Evolutionary conservation across 2,888 invertebrate genomes (phyloP).

Genomic region (Drosophila subquinaria): DNA sequence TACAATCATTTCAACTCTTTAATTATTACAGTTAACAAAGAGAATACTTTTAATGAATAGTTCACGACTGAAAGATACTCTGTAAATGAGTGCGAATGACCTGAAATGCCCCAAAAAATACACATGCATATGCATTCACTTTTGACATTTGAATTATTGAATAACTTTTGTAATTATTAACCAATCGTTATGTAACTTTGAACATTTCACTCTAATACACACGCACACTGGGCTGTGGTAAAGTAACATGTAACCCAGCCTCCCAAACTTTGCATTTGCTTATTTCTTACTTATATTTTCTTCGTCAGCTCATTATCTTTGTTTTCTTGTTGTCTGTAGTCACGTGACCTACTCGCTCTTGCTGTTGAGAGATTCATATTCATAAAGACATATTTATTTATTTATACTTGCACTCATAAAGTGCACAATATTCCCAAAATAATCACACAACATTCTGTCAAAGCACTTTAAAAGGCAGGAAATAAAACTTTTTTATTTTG

Average conservation of each 20-base stretch:
- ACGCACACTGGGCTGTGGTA: slow-evolving; percentile 5
- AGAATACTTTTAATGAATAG: background rate
- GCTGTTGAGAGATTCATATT: background rate
- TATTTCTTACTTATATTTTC: slow-evolving; percentile 10
- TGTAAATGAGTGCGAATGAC: background rate
- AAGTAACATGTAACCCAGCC: slow-evolving; percentile 8
- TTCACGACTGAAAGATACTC: slow-evolving; percentile 6
- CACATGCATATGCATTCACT: slow-evolving; percentile 25
- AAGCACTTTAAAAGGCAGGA: slow-evolving; percentile 4
- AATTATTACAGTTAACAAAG: slow-evolving; percentile 21
- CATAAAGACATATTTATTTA: background rate
- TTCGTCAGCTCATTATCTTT: slow-evolving; percentile 31
- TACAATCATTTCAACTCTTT: slow-evolving; percentile 26
- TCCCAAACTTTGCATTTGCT: slow-evolving; percentile 17
- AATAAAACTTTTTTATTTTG: background rate
- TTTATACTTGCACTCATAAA: slow-evolving; percentile 5
- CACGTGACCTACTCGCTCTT: slow-evolving; percentile 21
- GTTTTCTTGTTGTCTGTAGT: slow-evolving; percentile 13
- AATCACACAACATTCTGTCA: background rate
- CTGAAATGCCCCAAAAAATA: slow-evolving; percentile 5
- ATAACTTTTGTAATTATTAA: slow-evolving; percentile 20
- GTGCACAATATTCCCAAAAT: slow-evolving; percentile 15
- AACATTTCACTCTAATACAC: slow-evolving; percentile 20
- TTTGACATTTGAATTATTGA: slow-evolving; percentile 29
- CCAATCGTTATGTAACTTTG: slow-evolving; percentile 17